Evolutionary conservation across 2,888 invertebrate genomes (phyloP), one percentile per base, ranked within the genome.

Genomic region (Ophioninae sp.): DNA sequence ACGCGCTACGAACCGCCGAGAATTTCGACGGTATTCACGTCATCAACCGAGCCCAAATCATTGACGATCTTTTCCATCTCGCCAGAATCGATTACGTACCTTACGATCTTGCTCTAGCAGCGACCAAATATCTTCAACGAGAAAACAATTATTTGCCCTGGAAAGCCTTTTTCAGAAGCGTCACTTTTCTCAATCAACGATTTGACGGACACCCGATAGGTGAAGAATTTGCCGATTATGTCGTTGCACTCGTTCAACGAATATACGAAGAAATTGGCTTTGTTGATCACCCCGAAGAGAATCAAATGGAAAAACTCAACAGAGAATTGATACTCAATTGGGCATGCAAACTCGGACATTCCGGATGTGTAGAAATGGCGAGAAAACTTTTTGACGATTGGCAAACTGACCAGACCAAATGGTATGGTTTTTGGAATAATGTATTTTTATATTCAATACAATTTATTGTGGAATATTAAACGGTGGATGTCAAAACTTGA

Each of bases 71-170:
- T 0, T 94, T 96, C 87, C 95, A 95, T 92, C 94, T 96, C 79
- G 97, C 96, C n/a, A 94, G 96, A 69, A 94, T 95, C n/a, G 95
- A 95, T 1, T 87, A 94, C 30, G 93, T 96, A 83, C 88, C 91
- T 0, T 96, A 97, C 89, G 90, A 92, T 0, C 92, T 94, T n/a
- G 95, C 96, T 0, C 94, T 98, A 64, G 93, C 94, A 20, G 93
- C 97, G 37, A 93, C 96, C 0, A 93, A 94, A 1, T 98, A 97
- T 93, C 93, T 98, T 84, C 92, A 93, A 75, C 93, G 94, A 10
- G 97, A 97, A 91, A 94, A 92, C 0, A 94, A 95, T 17, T 97
- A 97, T 88, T 93, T 96, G n/a, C 97, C 98, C 0, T 98, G 97
- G 98, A 93, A 94, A 6, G 94, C 91, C 2, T 90, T 89, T 37